Evolutionary conservation across 2,888 invertebrate genomes (phyloP), one percentile per base, ranked within the genome.

Genomic region (Frankliniella intonsa): DNA sequence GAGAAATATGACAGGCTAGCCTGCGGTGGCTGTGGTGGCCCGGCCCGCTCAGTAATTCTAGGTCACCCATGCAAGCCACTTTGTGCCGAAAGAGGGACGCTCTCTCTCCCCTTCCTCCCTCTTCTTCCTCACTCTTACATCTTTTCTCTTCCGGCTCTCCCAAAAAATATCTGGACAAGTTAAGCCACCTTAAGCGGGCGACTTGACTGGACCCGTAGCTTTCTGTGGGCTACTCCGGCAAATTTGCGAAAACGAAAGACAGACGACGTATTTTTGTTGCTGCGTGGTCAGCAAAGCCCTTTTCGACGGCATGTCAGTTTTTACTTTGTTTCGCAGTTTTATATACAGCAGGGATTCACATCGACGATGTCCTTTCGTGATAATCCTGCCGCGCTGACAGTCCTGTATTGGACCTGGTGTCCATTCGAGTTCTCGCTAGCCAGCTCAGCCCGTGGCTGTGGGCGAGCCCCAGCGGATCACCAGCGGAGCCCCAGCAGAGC

Each of bases 31-130:
- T 25, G 69, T 8, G 22, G 69, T 9, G 69, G 69, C 69, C 8
- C 12, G 69, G 69, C 69, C 8, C 69, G 25, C 69, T 12, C 69
- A 76, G 69, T 76, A 76, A 76, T 76, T 76, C 69, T 76, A 12
- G 69, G 69, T 76, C 69, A 76, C 69, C 69, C 69, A 76, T 76
- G 69, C 69, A 76, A 76, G 69, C 69, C 69, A 76, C 69, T 76
- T 76, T 76, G 69, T 76, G 69, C 22, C 12, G 69, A 25, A 76
- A n/a, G n/a, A n/a, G n/a, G n/a, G n/a, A 38, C 38, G 38, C 38
- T 38, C 38, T 17, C 62, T 17, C 17, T 62, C 62, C n/a, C 62
- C n/a, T 14, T 62, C 62, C n/a, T n/a, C n/a, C 62, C 62, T 62
- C 62, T 0, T 14, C 14, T 14, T 38, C 14, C 62, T 62, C 62